phyloP scores from a whole-genome alignment of 2,888 invertebrate genomes.

The Polylopha cassiicola region DNA sequence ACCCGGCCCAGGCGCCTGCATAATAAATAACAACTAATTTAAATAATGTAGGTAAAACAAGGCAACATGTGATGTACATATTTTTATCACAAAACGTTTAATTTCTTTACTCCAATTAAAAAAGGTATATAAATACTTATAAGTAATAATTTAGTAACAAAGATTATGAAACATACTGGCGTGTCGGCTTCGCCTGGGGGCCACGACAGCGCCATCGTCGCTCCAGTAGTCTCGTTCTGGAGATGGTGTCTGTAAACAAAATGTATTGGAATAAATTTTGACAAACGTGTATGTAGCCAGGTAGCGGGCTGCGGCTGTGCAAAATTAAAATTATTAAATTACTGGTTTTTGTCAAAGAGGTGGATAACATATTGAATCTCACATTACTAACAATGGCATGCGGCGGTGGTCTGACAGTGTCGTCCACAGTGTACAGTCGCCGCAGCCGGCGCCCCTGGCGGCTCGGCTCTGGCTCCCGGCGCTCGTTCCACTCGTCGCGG shows the following conservation, averaged over 20 bases:
- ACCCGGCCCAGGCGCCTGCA: slow-evolving; percentile 52
- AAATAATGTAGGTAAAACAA: no score
- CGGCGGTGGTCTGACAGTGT: slow-evolving; percentile 34
- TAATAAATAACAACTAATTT: no score
- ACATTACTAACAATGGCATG: slow-evolving; percentile 34
- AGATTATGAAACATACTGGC: slow-evolving; percentile 35
- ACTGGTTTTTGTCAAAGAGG: no score
- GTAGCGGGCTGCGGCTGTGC: neutral
- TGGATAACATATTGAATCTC: no score
- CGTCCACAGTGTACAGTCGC: slow-evolving; percentile 56
- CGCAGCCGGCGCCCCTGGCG: slow-evolving; percentile 44
- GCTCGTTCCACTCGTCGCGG: no score
- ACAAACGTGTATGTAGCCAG: slow-evolving; percentile 2
- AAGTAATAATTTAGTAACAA: neutral
- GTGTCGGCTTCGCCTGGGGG: slow-evolving; percentile 42
- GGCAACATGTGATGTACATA: no score
- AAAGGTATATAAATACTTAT: neutral
- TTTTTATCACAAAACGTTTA: no score
- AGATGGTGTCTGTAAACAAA: slow-evolving; percentile 49
- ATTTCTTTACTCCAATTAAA: no score
- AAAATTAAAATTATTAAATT: no score
- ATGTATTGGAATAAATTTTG: slow-evolving; percentile 13
- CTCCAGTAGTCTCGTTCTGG: slow-evolving; percentile 67
- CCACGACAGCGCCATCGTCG: slow-evolving; percentile 45
- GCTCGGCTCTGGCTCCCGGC: slow-evolving; percentile 46